Evolutionary conservation across 2,888 invertebrate genomes (phyloP).

Genomic region (Caenorhabditis virilis): DNA sequence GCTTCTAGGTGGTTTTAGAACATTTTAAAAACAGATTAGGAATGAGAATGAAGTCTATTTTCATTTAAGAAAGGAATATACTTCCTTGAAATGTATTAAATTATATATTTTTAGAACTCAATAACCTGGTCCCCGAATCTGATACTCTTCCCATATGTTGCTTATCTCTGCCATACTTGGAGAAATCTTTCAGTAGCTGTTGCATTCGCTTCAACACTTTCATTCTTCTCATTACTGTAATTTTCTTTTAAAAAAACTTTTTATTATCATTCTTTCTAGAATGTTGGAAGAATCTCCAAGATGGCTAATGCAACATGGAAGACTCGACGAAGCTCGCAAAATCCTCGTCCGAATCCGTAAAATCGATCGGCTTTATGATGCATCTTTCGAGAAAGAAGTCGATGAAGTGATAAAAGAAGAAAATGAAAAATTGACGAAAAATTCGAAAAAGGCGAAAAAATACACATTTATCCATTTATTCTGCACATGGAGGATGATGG

Average conservation of each 20-base stretch:
- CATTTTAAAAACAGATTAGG: too few species aligned
- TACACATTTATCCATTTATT: slow-evolving; percentile 41
- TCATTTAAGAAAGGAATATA: too few species aligned
- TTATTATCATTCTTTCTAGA: too few species aligned
- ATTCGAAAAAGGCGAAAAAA: slow-evolving; percentile 24
- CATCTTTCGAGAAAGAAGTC: slow-evolving; percentile 16
- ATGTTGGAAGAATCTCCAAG: slow-evolving; percentile 35
- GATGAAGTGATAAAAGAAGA: slow-evolving; percentile 20
- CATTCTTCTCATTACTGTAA: slow-evolving; percentile 19
- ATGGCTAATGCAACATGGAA: slow-evolving; percentile 36
- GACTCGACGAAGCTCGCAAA: slow-evolving; percentile 18
- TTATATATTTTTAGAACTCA: slow-evolving; percentile 27
- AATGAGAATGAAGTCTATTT: too few species aligned
- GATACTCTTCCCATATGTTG: slow-evolving; percentile 56
- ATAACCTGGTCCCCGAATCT: slow-evolving; percentile 63
- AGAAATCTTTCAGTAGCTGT: slow-evolving; percentile 24
- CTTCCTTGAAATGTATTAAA: too few species aligned
- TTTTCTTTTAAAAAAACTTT: too few species aligned
- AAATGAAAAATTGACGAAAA: slow-evolving; percentile 16
- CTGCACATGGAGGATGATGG: slow-evolving; percentile 45
- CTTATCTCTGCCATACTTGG: slow-evolving; percentile 36
- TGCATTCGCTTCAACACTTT: slow-evolving; percentile 12
- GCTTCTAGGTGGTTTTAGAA: too few species aligned
- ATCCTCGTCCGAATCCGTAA: slow-evolving; percentile 24
- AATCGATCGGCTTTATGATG: slow-evolving; percentile 20